These are phyloP conservation scores for Lobophora halterata DNA, from an alignment of 2,888 invertebrate genomes.

Conservation along the genomic window DNA sequence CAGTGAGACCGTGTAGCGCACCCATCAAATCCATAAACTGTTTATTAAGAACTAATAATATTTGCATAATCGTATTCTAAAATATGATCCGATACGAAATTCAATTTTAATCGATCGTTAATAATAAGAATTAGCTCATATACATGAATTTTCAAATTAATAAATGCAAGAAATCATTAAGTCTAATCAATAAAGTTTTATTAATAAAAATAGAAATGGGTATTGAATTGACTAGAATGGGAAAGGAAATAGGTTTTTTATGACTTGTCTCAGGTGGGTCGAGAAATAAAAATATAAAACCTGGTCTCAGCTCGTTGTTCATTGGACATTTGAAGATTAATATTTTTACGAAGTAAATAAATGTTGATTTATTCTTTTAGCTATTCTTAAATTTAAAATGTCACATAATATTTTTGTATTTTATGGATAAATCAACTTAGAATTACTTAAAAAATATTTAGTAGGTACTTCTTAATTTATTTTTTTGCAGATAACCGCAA, in stretches of 20 bases:
- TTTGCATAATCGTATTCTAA: conserved; percentile 76
- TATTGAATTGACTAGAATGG: conserved; percentile 49
- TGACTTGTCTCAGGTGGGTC: conserved; percentile 35
- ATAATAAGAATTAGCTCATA: conserved; percentile 69
- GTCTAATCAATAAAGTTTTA: conserved; percentile 59
- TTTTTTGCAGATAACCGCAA: too few relatives aligned
- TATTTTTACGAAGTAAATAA: conserved; percentile 24
- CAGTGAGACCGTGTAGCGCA: too few relatives aligned
- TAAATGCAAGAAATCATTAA: conserved; percentile 60
- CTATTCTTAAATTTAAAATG: too few relatives aligned
- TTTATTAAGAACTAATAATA: conserved; percentile 77
- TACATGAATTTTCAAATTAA: conserved; percentile 56
- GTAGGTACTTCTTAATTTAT: too few relatives aligned
- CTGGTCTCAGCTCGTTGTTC: conserved; percentile 13
- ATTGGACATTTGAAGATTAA: conserved; percentile 20
- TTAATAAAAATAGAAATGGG: conserved; percentile 46
- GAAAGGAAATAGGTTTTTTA: conserved; percentile 53
- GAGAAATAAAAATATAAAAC: conserved; percentile 37
- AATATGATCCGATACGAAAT: conserved; percentile 68
- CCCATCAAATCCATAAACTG: conserved; percentile 68
- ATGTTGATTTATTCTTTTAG: conserved; percentile 21
- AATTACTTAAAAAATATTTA: too few relatives aligned
- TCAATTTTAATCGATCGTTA: conserved; percentile 72
- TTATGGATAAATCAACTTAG: too few relatives aligned
- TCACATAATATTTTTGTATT: too few relatives aligned